Base-by-base conservation (phyloP, 1,140 invertebrate species). In the Calephelis nemesis region DNA sequence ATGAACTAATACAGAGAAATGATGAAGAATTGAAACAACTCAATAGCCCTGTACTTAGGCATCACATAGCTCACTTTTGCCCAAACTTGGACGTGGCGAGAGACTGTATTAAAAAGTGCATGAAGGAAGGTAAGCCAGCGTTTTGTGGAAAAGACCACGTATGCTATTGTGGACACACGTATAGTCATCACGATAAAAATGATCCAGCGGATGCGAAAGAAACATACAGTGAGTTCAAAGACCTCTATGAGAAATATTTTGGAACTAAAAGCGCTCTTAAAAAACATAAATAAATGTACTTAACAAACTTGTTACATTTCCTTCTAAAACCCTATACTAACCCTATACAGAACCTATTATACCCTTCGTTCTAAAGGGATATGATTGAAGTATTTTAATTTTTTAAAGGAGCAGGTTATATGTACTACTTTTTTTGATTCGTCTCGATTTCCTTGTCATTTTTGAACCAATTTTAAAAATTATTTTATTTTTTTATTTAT, bases 41-140 rank as follows among this genome's bases (percentile, higher is more conserved):
- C 4, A 9, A 7, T 54, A 15, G n/a, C 0, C 52, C 13, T 15
- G 39, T 64, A 3, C 30, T 83, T 19, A 69, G 88, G 7, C 88
- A 89, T 50, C 88, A 91, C 11, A 88, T 91, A 6, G 85, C 87
- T 0, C 88, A 91, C 62, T 91, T 91, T 65, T 91, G 88, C 42
- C 87, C 88, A 0, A 82, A 87, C 47, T 65, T 89, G 4, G 77
- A 87, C 0, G 15, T 73, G 9, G 88, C 88, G 0, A 81, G 79
- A 42, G 12, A 65, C 7, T 90, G 86, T 52, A 88, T 90, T 12
- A 72, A 70, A 48, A 78, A 73, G 10, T 91, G 88, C 54, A 84
- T 88, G 77, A 62, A 54, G 11, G 30, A 64, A 15, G 86, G 84
- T 0, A 84, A 87, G 42, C 84, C 87, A 8, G 86, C 87, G 0